Evolutionary conservation across 2,113 vertebrate species (phyloP).

Genomic region (Romanogobio albipinnatus): DNA sequence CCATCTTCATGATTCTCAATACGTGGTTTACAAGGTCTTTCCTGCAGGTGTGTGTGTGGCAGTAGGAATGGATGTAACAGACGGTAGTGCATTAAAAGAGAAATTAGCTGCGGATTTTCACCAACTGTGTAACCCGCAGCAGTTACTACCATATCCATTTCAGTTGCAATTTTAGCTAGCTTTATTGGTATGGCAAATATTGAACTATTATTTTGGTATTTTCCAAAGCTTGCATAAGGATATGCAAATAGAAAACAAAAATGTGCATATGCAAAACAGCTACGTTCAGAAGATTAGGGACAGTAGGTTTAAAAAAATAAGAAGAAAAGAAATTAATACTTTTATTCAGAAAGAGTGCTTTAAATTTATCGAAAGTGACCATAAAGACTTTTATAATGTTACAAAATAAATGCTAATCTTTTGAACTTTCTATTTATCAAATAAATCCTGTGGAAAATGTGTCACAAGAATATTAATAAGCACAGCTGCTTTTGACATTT

Average conservation of each 20-base stretch:
- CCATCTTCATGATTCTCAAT: neutral
- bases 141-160: neutral
- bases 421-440: neutral
- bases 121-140: neutral
- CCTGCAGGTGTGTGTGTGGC: neutral
- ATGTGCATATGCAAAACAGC: neutral
- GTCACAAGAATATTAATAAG: neutral
- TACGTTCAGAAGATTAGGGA: too few species aligned
- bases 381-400: neutral
- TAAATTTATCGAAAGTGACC: neutral
- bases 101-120: neutral
- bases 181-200: neutral
- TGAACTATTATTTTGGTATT: neutral
- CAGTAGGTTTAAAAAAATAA: too few species aligned
- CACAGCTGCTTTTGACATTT: neutral
- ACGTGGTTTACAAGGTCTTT: neutral
- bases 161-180: slow-evolving; percentile 9
- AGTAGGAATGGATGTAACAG: neutral
- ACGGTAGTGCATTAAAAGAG: neutral
- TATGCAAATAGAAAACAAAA: neutral
- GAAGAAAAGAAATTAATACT: too few species aligned
- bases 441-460: neutral
- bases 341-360: neutral
- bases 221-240: neutral
- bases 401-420: neutral